These are phyloP conservation scores for Escarpia spicata DNA, from an alignment of 2,888 invertebrate species.

Conservation along the genomic window DNA sequence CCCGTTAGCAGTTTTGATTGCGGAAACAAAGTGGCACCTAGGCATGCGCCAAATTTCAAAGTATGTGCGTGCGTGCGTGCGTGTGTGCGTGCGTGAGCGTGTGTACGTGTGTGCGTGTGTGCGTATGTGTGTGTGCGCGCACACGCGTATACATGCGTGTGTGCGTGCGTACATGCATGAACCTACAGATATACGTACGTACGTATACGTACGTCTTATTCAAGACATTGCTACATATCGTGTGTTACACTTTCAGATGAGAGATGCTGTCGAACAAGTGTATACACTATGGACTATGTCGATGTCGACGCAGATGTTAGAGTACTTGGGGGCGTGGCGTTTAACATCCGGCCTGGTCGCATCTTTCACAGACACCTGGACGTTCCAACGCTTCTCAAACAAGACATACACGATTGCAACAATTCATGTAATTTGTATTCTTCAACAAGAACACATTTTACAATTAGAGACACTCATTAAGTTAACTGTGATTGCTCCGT, in stretches of 20 bases:
- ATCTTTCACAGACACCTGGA: neutral
- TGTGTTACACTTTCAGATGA: neutral
- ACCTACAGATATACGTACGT: neutral
- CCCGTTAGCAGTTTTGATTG: no score
- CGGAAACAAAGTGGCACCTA: no score
- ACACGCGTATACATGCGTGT: neutral
- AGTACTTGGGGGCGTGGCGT: slow-evolving; percentile 4
- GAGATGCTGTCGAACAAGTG: neutral
- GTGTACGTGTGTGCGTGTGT: neutral
- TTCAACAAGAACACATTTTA: neutral
- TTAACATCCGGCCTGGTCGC: neutral
- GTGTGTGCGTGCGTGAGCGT: no score
- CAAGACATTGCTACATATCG: neutral
- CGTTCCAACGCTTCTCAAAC: neutral
- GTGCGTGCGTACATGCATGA: neutral
- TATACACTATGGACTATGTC: neutral
- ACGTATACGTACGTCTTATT: neutral
- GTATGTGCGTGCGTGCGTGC: no score
- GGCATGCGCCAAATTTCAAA: no score
- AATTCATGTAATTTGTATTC: neutral
- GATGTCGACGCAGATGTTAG: neutral
- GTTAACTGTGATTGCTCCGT: neutral
- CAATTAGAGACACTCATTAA: neutral
- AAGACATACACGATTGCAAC: neutral
- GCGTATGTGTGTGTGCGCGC: neutral